Conservation (phyloP, 2,888 invertebrate genomes). For the Pheosia tremula region DNA sequence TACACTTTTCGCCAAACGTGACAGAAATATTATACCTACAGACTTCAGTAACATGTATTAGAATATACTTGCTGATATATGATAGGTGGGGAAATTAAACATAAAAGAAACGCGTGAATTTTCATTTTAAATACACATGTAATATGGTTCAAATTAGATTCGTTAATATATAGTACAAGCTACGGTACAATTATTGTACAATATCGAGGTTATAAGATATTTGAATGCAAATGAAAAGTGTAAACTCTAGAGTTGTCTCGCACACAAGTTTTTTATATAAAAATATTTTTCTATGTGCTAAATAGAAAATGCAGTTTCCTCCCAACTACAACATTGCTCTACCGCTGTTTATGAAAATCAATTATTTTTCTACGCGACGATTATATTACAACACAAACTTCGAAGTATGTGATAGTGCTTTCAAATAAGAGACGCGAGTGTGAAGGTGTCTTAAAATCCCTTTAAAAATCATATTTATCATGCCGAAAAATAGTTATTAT, state of each 20-base stretch:
- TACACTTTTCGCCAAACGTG: slow-evolving; percentile 25
- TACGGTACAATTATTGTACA: no score
- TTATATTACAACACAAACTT: slow-evolving; percentile 62
- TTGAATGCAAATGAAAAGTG: no score
- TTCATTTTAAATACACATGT: no score
- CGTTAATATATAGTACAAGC: no score
- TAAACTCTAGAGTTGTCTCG: slow-evolving; percentile 27
- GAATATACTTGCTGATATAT: background rate
- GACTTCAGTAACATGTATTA: background rate
- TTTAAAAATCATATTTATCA: slow-evolving; percentile 80
- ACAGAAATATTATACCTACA: background rate
- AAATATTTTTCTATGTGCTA: slow-evolving; percentile 35
- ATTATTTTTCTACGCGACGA: slow-evolving; percentile 74
- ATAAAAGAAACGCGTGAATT: background rate
- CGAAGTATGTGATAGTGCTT: slow-evolving; percentile 77
- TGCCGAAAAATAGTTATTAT: slow-evolving; percentile 81
- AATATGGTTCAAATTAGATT: no score
- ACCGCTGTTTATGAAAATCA: slow-evolving; percentile 63
- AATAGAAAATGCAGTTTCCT: slow-evolving; percentile 55
- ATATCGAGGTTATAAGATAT: no score
- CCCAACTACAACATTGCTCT: slow-evolving; percentile 55
- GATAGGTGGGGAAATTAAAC: background rate
- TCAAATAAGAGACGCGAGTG: slow-evolving; percentile 58
- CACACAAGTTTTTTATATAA: slow-evolving; percentile 31
- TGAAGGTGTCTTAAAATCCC: slow-evolving; percentile 72